These are phyloP conservation scores for Tenodera sinensis DNA, from an alignment of 2,888 invertebrate genomes.

Conservation along the genomic window DNA sequence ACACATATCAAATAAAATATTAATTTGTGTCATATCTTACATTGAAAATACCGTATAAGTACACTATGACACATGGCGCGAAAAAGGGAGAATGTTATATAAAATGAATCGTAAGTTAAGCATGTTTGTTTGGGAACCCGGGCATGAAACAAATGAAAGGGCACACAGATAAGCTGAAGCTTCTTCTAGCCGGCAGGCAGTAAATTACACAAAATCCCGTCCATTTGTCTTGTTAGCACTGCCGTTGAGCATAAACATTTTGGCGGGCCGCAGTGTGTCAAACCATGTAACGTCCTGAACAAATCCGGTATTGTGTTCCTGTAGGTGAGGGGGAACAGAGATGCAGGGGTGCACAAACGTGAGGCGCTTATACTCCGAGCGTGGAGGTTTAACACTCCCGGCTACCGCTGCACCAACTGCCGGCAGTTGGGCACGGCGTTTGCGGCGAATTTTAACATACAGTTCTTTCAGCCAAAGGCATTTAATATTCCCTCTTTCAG, in stretches of 20 bases:
- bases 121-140: too few species aligned
- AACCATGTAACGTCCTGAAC: conserved; percentile 15
- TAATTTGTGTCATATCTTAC: too few species aligned
- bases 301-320: conserved; percentile 14
- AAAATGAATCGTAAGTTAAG: too few species aligned
- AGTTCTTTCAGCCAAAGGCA: too few species aligned
- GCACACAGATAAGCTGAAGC: too few species aligned
- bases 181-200: too few species aligned
- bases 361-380: background rate
- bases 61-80: too few species aligned
- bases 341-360: background rate
- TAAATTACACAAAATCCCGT: background rate
- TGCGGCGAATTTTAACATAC: background rate
- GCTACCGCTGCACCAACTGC: background rate
- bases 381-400: background rate
- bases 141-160: too few species aligned
- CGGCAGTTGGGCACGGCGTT: background rate
- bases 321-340: background rate
- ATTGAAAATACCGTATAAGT: too few species aligned
- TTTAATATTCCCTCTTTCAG: too few species aligned
- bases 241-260: conserved; percentile 15
- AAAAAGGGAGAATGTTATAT: too few species aligned
- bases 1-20: too few species aligned
- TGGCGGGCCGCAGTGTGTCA: conserved; percentile 7
- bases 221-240: conserved; percentile 17